Conservation (phyloP, 1,140 invertebrate species). For the Aphaenogaster ashmeadi region DNA sequence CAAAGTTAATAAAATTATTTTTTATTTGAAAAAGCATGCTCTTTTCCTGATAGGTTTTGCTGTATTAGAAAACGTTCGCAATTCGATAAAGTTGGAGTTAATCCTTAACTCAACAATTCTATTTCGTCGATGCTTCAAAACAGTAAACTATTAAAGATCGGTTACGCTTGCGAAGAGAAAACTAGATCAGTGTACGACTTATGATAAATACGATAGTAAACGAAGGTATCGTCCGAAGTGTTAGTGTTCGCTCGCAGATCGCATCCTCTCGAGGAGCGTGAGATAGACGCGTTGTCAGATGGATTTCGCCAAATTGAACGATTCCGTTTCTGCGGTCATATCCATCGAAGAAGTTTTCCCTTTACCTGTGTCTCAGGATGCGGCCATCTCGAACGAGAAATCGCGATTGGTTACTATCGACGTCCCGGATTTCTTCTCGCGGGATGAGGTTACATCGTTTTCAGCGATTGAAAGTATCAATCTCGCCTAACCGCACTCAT, state of each 20-base stretch:
- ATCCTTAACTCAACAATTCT: slow-evolving; percentile 1
- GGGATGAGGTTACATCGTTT: slow-evolving; percentile 50
- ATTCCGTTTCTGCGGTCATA: slow-evolving; percentile 60
- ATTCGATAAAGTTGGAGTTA: neutral
- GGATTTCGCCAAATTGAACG: slow-evolving; percentile 57
- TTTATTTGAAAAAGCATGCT: neutral
- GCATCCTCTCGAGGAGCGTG: slow-evolving; percentile 14
- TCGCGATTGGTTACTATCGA: slow-evolving; percentile 53
- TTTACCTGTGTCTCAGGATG: slow-evolving; percentile 42
- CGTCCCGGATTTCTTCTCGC: slow-evolving; percentile 42
- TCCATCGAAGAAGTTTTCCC: slow-evolving; percentile 48
- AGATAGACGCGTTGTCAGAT: slow-evolving; percentile 48
- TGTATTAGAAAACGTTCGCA: slow-evolving; percentile 1
- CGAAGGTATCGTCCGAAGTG: neutral
- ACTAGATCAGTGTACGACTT: slow-evolving; percentile 27
- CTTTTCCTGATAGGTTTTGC: neutral
- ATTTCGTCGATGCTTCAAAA: neutral
- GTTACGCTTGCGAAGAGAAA: neutral
- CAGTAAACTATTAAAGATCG: neutral
- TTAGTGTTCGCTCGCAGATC: slow-evolving; percentile 12
- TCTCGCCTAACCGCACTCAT: slow-evolving; percentile 70
- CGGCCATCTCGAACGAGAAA: slow-evolving; percentile 35
- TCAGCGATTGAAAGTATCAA: slow-evolving; percentile 71
- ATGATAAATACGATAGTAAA: slow-evolving; percentile 28
- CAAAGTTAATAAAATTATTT: neutral